Evolutionary conservation across 2,113 vertebrate genomes (phyloP), one percentile per base, ranked within the genome.

Genomic region (Trogon surrucura): DNA sequence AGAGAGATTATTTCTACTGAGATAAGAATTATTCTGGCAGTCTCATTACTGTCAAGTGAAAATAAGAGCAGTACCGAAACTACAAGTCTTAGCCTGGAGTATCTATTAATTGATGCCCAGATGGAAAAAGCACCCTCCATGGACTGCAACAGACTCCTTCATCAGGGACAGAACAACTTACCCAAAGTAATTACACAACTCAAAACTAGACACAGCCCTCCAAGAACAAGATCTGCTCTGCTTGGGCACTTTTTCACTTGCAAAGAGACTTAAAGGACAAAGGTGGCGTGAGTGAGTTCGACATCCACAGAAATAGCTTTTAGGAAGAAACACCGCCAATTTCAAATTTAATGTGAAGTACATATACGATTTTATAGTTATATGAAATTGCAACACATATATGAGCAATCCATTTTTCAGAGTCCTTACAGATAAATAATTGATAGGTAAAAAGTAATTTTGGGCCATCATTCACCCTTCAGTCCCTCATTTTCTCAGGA

Each of bases 1-100:
- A 85, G 71, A 73, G 30, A 88, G 85, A 57, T 90, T 80, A 64
- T 80, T 91, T 94, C 69, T 81, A 36, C 57, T 29, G 38, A 57
- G 66, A 32, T 81, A 75, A 81, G 61, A 91, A 84, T 86, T 92
- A 81, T 82, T 91, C 65, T 89, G 85, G 50, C 53, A 91, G 69
- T 71, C 80, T 86, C 70, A 81, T 96, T 93, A 84, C n/a, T 84
- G 80, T 91, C 92, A 85, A 70, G 53, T 65, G 16, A 93, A 96
- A 96, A 75, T 81, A 53, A 92, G 45, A 91, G 61, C 73, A 61
- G 48, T 41, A 45, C 65, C 57, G 69, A 93, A 88, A 50, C 60
- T 48, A 6, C 13, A 53, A 53, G 65, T 50, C 73, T 91, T 93
- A 94, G 53, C 82, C 75, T 92, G 66, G 36, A 84, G 38, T 69